Conservation (phyloP, 2,113 vertebrate species). For the Percopsis transmontana region DNA sequence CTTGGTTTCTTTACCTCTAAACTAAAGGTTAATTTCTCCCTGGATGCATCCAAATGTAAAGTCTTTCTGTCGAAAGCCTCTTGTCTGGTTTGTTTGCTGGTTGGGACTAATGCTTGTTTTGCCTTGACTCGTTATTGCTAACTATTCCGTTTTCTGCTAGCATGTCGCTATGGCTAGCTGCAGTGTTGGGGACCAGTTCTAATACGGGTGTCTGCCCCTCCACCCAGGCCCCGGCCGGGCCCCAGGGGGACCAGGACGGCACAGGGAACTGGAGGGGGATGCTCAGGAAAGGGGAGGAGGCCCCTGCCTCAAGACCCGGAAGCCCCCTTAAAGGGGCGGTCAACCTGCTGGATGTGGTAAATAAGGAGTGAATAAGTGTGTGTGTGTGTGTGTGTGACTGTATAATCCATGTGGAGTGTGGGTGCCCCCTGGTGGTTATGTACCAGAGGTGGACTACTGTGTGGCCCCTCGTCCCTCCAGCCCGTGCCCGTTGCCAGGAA, state of each 20-base stretch:
- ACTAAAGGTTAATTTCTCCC: too few relatives aligned
- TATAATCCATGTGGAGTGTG: background rate
- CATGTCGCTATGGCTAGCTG: too few relatives aligned
- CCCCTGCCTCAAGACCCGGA: constrained; percentile 80
- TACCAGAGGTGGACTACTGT: too few relatives aligned
- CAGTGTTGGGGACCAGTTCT: too few relatives aligned
- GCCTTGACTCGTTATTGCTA: too few relatives aligned
- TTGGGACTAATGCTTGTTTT: too few relatives aligned
- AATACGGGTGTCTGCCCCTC: background rate
- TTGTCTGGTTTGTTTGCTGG: background rate
- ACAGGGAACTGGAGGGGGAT: constrained; percentile 94
- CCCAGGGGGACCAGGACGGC: constrained; percentile 81
- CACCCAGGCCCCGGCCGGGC: constrained; percentile 52
- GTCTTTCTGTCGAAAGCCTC: background rate
- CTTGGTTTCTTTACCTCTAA: background rate
- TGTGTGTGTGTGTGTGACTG: background rate
- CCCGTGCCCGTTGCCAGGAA: constrained; percentile 96
- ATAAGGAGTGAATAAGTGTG: background rate
- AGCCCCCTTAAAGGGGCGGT: constrained; percentile 93
- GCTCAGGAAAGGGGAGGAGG: constrained; percentile 94
- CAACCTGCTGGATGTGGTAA: constrained; percentile 96
- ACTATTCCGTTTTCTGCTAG: too few relatives aligned
- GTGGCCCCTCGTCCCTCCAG: constrained; percentile 59
- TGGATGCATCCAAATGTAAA: background rate
- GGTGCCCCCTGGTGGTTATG: background rate